Percentiles rank a stretch among this genome's conserved stretches.
Evolutionary conservation across 2,113 vertebrate genomes (phyloP).

Genomic region (Anoura caudifer): DNA sequence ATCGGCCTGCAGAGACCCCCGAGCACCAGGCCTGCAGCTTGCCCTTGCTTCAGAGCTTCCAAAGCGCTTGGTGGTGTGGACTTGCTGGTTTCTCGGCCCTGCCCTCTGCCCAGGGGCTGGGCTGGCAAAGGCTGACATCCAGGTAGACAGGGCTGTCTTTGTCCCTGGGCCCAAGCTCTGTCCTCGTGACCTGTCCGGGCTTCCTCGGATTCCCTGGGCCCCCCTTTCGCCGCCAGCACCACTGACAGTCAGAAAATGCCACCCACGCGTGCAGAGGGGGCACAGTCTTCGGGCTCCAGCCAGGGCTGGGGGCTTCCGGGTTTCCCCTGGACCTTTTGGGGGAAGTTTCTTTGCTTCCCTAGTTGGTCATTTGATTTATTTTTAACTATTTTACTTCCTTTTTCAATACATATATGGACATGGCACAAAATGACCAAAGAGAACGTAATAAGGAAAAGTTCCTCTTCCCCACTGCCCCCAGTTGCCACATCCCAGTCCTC

Average conservation of each 20-base stretch:
- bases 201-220: not conserved
- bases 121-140: not conserved
- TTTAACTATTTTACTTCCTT: not conserved
- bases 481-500: not conserved
- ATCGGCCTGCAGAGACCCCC: not conserved
- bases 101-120: not conserved
- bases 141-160: not conserved
- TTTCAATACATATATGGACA: not conserved
- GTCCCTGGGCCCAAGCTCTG: not conserved
- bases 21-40: not conserved
- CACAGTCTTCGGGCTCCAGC: not conserved
- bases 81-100: not conserved
- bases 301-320: not conserved
- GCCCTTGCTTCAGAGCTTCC: not conserved
- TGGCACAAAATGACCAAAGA: not conserved
- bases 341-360: no score
- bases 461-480: not conserved
- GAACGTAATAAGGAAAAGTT: not conserved
- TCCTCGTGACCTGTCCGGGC: not conserved
- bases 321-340: no score
- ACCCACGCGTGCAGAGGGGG: no score
- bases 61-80: not conserved
- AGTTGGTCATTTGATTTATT: not conserved
- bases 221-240: not conserved
- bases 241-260: not conserved